phyloP scores from a whole-genome alignment of 1,140 invertebrate genomes.

The Himalopsyche phryganea region DNA sequence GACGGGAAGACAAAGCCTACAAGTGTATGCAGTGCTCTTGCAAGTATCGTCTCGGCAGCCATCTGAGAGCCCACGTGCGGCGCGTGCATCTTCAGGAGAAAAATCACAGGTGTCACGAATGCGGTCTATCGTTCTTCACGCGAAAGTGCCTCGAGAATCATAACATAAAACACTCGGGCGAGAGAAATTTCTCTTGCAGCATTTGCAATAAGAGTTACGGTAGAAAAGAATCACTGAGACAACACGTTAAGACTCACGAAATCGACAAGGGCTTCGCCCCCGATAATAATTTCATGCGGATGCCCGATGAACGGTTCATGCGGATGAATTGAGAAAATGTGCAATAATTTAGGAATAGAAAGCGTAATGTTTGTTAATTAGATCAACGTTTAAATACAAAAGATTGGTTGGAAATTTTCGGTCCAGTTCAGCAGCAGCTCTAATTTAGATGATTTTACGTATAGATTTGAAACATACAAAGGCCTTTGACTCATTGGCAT shows the following conservation, averaged over 20 bases:
- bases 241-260: constrained; percentile 75
- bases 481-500: too few relatives aligned
- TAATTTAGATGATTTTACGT: too few relatives aligned
- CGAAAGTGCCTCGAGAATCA: constrained; percentile 46
- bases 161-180: constrained; percentile 51
- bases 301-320: too few relatives aligned
- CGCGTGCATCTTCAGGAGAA: constrained; percentile 44
- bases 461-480: too few relatives aligned
- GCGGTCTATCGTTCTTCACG: constrained; percentile 42
- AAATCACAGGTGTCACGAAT: constrained; percentile 42
- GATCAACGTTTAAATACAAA: too few relatives aligned
- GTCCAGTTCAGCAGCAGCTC: too few relatives aligned
- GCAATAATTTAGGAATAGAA: too few relatives aligned
- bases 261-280: constrained; percentile 20
- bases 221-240: constrained; percentile 53
- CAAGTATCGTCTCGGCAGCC: constrained; percentile 42
- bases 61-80: constrained; percentile 39
- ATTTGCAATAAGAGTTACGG: constrained; percentile 48
- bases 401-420: too few relatives aligned
- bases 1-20: constrained; percentile 35
- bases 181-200: constrained; percentile 51
- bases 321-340: too few relatives aligned
- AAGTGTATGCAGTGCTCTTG: constrained; percentile 43
- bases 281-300: too few relatives aligned
- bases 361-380: too few relatives aligned